A percentile compares a stretch with the other conserved stretches of the same genome.
These are phyloP conservation scores for Hirtodrosophila confusa DNA, from an alignment of 2,888 invertebrate genomes.

Conservation along the genomic window DNA sequence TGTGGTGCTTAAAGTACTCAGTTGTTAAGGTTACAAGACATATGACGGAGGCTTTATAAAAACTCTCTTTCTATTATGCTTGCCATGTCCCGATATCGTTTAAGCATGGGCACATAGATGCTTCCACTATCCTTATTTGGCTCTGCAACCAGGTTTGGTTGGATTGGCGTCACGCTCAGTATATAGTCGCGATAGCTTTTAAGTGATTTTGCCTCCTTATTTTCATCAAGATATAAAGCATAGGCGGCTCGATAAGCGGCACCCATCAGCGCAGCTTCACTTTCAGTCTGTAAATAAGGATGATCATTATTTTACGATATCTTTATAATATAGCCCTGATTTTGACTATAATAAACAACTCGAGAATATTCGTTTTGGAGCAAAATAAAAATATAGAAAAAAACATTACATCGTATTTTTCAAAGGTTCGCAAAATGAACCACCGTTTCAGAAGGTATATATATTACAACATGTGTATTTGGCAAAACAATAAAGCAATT, in stretches of 20 bases:
- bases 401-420: too few species aligned
- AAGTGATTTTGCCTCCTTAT: conserved; percentile 48
- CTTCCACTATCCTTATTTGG: conserved; percentile 90
- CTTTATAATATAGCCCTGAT: too few species aligned
- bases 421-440: too few species aligned
- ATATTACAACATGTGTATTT: too few species aligned
- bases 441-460: too few species aligned
- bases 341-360: too few species aligned
- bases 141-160: conserved; percentile 87
- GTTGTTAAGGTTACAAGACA: conserved; percentile 14
- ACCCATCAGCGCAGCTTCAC: conserved; percentile 94
- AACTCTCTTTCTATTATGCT: conserved; percentile 60
- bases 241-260: conserved; percentile 90
- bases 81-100: conserved; percentile 87
- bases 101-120: conserved; percentile 90
- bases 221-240: conserved; percentile 83
- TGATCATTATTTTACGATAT: too few species aligned
- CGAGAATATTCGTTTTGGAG: too few species aligned
- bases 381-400: too few species aligned
- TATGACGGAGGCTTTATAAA: conserved; percentile 1
- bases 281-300: conserved; percentile 86
- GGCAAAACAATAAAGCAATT: too few species aligned
- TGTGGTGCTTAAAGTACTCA: conserved; percentile 20
- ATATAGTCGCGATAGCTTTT: conserved; percentile 81
- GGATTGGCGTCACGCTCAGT: conserved; percentile 78